These are phyloP conservation scores for Cephus pulcher DNA, from an alignment of 2,888 invertebrate species.

Conservation along the genomic window DNA sequence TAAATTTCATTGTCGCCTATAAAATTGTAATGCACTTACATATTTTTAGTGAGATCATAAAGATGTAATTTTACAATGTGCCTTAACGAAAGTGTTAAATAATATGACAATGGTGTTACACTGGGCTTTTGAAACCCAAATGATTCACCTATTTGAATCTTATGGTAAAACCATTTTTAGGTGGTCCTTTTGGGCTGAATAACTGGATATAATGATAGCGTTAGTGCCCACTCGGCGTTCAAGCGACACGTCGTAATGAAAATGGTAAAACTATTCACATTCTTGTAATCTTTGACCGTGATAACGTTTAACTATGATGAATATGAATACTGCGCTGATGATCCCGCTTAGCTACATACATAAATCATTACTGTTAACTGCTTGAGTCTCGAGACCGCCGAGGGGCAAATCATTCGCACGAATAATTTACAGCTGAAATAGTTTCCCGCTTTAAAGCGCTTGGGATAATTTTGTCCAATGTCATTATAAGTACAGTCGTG, in stretches of 20 bases:
- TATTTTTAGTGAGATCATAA: not conserved
- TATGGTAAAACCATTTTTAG: not conserved
- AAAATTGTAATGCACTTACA: not conserved
- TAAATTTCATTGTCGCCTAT: not conserved
- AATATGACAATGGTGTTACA: not conserved
- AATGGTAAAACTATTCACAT: not conserved
- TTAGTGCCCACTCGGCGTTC: not conserved
- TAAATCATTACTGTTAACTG: not conserved
- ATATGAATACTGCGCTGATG: not conserved
- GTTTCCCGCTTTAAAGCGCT: not conserved
- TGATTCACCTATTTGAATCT: not conserved
- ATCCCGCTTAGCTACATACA: not conserved
- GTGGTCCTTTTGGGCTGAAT: not conserved
- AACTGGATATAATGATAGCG: not conserved
- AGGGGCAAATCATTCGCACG: conserved; percentile 10
- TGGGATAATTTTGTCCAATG: not conserved
- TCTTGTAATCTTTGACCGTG: not conserved
- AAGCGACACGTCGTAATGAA: not conserved
- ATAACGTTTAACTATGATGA: not conserved
- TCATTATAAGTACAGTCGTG: not conserved
- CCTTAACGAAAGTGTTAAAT: not conserved
- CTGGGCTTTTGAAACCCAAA: not conserved
- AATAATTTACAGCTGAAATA: conserved; percentile 17
- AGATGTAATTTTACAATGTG: not conserved
- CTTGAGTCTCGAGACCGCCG: conserved; percentile 5